These are phyloP conservation scores for Clarias macrocephalus DNA, from an alignment of 2,113 vertebrate species.

Conservation along the genomic window DNA sequence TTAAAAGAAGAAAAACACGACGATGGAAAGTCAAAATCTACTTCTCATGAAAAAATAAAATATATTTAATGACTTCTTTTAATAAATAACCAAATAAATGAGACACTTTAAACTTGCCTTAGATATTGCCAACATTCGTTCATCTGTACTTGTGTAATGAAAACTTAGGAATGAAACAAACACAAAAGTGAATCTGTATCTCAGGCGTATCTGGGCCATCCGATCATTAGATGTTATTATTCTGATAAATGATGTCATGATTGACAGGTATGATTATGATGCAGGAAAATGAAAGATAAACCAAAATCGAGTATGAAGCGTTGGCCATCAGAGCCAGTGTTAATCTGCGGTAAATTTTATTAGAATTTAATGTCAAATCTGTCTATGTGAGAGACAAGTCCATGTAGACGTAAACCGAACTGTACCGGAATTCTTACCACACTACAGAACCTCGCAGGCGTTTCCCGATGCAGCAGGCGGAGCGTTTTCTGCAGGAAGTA, in stretches of 20 bases:
- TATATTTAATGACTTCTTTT: background rate
- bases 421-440: background rate
- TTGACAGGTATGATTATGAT: background rate
- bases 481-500: background rate
- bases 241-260: background rate
- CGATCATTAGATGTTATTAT: background rate
- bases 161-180: background rate
- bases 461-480: background rate
- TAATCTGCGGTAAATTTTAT: background rate
- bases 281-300: background rate
- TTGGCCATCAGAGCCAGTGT: background rate
- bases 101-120: background rate
- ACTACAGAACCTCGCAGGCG: background rate
- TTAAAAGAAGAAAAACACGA: background rate
- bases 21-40: background rate
- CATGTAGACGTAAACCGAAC: too few relatives aligned
- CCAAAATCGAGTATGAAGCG: background rate
- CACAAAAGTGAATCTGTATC: background rate
- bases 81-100: background rate
- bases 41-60: too few relatives aligned
- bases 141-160: too few relatives aligned
- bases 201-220: background rate
- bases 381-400: background rate
- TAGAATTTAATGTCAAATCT: background rate
- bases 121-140: background rate